Evolutionary conservation across 2,113 vertebrate species (phyloP), one percentile per base, ranked within the genome.

Genomic region (Platysternon megacephalum): DNA sequence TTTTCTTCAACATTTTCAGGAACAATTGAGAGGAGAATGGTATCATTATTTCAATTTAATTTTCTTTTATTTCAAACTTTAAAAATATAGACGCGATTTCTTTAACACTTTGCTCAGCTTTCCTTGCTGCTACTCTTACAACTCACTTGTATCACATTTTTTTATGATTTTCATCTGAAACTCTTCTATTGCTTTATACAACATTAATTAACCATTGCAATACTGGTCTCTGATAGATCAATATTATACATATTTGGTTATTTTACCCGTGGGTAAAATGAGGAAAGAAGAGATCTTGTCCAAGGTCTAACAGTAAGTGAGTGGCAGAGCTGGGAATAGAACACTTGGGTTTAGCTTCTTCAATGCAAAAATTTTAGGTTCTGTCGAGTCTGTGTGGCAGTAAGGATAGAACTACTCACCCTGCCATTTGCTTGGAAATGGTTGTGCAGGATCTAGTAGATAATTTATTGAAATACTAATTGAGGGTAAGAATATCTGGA

Each of bases 11-110:
- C 48, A 79, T 83, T 11, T 17, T 88, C 32, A 86, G 24, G 28
- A 78, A 74, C n/a, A 68, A 49, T 2, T 5, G 11, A 65, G 17
- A 56, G 65, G 19, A 90, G n/a, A 51, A 68, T 86, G 86, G 83
- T 92, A 35, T 89, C 93, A 72, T 87, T 91, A 72, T 87, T 91
- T 88, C 86, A 81, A 1, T 29, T 6, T 26, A 13, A 48, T 83
- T 85, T 85, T 78, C 76, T 91, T 88, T 90, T 39, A 83, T 90
- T 91, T 94, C n/a, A 82, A 56, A 85, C 49, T 87, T 78, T 16
- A 85, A 48, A 79, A 79, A 81, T 76, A 84, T 22, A 35, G 29
- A 74, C 22, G 14, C 48, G 49, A 84, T 90, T 84, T 72, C 49
- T 86, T 82, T 14, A 84, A 51, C 79, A 2, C 49, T 32, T 72